Evolutionary conservation across 2,113 vertebrate genomes (phyloP).

Genomic region (Porphyrio hochstetteri): DNA sequence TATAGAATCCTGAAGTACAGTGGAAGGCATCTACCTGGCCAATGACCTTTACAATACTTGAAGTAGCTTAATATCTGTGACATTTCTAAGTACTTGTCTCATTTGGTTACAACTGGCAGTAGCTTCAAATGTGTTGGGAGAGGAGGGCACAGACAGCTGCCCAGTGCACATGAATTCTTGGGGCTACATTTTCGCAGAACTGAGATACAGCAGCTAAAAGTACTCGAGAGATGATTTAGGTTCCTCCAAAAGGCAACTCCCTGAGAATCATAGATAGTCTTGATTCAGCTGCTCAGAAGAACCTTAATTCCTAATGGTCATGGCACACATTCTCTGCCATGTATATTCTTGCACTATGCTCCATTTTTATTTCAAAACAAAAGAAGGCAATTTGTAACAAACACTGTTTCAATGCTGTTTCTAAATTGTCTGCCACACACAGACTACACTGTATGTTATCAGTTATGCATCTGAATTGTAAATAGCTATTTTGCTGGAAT

Average conservation of each 20-base stretch:
- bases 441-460: not conserved
- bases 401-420: not conserved
- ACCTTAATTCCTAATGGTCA: not conserved
- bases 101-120: not conserved
- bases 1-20: not conserved
- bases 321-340: not conserved
- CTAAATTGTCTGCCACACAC: not conserved
- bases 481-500: conserved; percentile 16
- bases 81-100: not conserved
- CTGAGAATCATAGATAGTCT: not conserved
- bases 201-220: not conserved
- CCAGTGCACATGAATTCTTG: not conserved
- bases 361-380: not conserved
- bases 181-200: not conserved
- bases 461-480: not conserved
- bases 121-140: not conserved
- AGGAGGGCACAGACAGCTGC: not conserved
- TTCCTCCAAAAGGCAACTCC: not conserved
- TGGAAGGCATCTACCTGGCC: not conserved
- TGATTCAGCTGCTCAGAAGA: not conserved
- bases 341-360: not conserved
- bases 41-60: not conserved
- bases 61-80: not conserved
- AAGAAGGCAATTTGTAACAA: not conserved
- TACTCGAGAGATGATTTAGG: not conserved